Evolutionary conservation across 2,888 invertebrate genomes (phyloP).

Genomic region (Rhagonycha fulva): DNA sequence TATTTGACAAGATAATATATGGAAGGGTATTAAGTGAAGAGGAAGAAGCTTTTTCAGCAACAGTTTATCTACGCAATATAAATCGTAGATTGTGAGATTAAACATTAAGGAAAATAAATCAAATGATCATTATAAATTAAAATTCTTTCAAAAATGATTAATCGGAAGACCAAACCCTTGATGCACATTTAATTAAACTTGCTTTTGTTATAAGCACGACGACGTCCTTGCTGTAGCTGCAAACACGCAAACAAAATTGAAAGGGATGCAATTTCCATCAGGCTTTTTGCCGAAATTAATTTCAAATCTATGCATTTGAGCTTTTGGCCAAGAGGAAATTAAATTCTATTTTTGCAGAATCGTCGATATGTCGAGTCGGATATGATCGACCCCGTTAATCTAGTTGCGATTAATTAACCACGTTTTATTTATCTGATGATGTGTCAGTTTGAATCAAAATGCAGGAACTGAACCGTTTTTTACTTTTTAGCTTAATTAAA

Average conservation of each 20-base stretch:
- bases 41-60: background rate
- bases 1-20: background rate
- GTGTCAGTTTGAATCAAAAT: background rate
- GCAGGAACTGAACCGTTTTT: background rate
- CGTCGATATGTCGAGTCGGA: background rate
- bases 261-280: background rate
- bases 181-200: background rate
- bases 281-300: background rate
- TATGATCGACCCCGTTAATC: slow-evolving; percentile 8
- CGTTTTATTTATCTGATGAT: slow-evolving; percentile 7
- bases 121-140: background rate
- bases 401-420: slow-evolving; percentile 18
- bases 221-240: background rate
- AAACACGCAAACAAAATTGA: background rate
- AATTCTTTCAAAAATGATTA: background rate
- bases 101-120: background rate
- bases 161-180: background rate
- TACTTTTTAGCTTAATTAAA: background rate
- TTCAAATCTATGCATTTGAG: background rate
- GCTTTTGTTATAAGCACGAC: background rate
- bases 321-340: background rate
- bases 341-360: background rate
- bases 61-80: background rate
- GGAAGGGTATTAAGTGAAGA: background rate
- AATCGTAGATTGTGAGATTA: background rate